phyloP scores from a whole-genome alignment of 2,888 invertebrate genomes.

The Chelonus formosanus region DNA sequence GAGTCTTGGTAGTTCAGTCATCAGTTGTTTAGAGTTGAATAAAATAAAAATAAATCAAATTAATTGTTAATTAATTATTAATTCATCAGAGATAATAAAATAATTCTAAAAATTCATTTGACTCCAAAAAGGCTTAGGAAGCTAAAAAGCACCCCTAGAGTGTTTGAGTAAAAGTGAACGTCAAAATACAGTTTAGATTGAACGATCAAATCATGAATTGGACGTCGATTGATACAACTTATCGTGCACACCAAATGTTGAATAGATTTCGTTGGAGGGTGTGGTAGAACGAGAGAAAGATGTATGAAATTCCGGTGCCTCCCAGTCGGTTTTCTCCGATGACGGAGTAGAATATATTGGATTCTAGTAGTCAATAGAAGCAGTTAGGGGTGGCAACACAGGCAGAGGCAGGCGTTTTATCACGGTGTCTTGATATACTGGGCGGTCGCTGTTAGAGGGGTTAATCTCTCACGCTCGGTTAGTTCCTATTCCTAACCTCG shows the following conservation, averaged over 20 bases:
- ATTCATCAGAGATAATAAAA: no score
- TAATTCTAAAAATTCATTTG: no score
- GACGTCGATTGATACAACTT: conserved; percentile 5
- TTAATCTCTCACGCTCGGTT: conserved; percentile 66
- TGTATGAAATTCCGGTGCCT: conserved; percentile 64
- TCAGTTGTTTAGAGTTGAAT: no score
- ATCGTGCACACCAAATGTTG: conserved; percentile 14
- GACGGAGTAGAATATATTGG: conserved; percentile 61
- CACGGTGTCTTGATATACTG: conserved; percentile 63
- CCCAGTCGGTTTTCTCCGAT: conserved; percentile 61
- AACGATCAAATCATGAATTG: background rate
- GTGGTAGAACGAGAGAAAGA: conserved; percentile 47
- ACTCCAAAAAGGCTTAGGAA: no score
- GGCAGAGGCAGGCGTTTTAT: conserved; percentile 63
- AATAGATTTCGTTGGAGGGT: conserved; percentile 9
- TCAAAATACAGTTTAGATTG: no score
- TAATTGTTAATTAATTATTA: no score
- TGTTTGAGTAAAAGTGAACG: no score
- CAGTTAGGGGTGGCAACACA: conserved; percentile 63
- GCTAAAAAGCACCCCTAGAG: no score
- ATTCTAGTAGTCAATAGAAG: conserved; percentile 64
- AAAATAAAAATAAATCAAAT: no score
- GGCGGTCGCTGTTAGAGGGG: conserved; percentile 63
- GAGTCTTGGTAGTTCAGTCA: no score
- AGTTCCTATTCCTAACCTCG: conserved; percentile 63